Evolutionary conservation across 2,113 vertebrate genomes (phyloP), one percentile per base, ranked within the genome.

Genomic region (Muntiacus muntjak): DNA sequence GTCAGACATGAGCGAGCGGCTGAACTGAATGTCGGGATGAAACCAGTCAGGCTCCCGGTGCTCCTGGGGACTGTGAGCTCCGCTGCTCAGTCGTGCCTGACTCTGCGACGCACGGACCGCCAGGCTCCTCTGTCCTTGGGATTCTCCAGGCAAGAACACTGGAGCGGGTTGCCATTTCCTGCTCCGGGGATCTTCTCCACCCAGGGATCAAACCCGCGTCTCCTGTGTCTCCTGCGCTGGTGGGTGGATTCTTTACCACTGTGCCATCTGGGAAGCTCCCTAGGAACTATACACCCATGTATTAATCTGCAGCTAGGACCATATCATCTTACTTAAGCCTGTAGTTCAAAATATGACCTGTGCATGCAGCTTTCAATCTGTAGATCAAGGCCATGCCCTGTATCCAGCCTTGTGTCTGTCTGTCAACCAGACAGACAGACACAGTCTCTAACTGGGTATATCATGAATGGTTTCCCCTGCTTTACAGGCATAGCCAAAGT

Each of bases 311-410:
- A 2, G 10, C 4, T 33, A 5, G 23, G 12, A 5, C 47, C 23
- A 0, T 2, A 14, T 14, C n/a, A 8, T 57, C 86, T 45, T 57
- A 28, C 3, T 55, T 2, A 19, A 26, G 36, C 4, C 13, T 47
- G 36, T 36, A 26, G 36, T 9, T 78, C 21, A 76, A 79, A 25
- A n/a, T 6, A 7, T 11, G 60, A 6, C 14, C 6, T 3, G 15
- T 1, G 14, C 4, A 2, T 45, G 55, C 19, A 23, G 12, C 7
- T 57, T 14, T 54, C 28, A 2, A 1, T 4, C 36, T 26, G 11
- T 0, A 1, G 1, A 1, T 33, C 30, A 6, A 1, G 1, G 17
- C 23, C 1, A 36, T 55, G 23, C 1, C 17, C 26, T 14, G 8
- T 2, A 6, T 40, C 13, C 45, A 28, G 11, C 8, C 15, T 6